phyloP scores from a whole-genome alignment of 2,113 vertebrate species.

The Chitala chitala region DNA sequence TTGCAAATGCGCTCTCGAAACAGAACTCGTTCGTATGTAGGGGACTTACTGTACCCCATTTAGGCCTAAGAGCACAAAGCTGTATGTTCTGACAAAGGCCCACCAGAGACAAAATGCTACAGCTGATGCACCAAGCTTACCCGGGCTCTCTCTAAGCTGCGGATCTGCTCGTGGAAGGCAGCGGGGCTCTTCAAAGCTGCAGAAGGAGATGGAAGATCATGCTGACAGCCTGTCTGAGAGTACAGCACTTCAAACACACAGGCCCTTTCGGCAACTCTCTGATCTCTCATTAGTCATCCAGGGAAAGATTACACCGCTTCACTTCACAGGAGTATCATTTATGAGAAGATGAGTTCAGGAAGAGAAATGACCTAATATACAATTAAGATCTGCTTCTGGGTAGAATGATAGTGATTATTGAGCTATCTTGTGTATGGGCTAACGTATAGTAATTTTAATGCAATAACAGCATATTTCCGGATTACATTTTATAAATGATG shows the following conservation, averaged over 20 bases:
- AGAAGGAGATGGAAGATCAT: conserved; percentile 27
- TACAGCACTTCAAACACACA: conserved; percentile 18
- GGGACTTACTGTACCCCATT: too few species aligned
- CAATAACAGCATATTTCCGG: neutral
- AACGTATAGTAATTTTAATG: neutral
- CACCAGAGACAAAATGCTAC: too few species aligned
- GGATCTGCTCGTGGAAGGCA: conserved; percentile 97
- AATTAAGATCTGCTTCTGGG: neutral
- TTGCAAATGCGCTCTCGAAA: too few species aligned
- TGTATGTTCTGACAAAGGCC: neutral
- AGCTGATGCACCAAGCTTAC: conserved; percentile 62
- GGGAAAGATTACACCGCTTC: neutral
- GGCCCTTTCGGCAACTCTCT: neutral
- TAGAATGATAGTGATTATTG: neutral
- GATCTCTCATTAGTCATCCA: neutral
- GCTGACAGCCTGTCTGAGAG: conserved; percentile 39
- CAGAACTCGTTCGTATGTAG: too few species aligned
- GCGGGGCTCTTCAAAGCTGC: conserved; percentile 96
- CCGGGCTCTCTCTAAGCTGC: conserved; percentile 94
- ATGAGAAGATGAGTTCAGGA: neutral
- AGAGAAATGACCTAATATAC: neutral
- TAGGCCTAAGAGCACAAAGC: neutral
- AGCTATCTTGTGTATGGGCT: neutral
- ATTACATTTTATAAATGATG: neutral
- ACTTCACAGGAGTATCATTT: neutral